phyloP scores from a whole-genome alignment of 2,888 invertebrate species.

The Noctua janthe region DNA sequence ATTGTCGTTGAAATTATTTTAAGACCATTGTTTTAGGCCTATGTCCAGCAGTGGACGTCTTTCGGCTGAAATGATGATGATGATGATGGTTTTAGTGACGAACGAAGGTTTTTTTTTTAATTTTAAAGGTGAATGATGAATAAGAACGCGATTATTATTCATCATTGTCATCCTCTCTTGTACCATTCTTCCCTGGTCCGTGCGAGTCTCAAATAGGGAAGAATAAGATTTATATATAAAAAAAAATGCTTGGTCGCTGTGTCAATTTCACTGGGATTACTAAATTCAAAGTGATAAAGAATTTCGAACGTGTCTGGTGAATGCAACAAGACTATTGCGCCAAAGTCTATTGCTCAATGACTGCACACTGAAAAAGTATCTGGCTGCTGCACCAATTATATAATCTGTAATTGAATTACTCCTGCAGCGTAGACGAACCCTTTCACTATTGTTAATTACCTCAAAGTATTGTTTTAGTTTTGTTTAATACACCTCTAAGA shows the following conservation, averaged over 20 bases:
- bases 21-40: background rate
- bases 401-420: background rate
- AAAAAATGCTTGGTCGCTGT: background rate
- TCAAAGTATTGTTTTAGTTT: background rate
- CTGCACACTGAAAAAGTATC: conserved; percentile 2
- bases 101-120: too few species aligned
- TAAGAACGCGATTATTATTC: background rate
- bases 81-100: too few species aligned
- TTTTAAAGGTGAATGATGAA: background rate
- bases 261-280: background rate
- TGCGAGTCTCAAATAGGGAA: background rate
- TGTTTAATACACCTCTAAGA: background rate
- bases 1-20: background rate
- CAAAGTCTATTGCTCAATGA: background rate
- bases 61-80: too few species aligned
- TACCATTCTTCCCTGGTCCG: background rate
- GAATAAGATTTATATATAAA: background rate
- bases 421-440: background rate
- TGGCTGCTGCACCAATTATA: background rate
- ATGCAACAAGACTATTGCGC: background rate
- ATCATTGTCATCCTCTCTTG: background rate
- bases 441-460: background rate
- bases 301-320: background rate
- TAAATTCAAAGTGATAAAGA: background rate
- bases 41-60: too few species aligned